Evolutionary conservation across 2,113 vertebrate species (phyloP).

Genomic region (Romanogobio albipinnatus): DNA sequence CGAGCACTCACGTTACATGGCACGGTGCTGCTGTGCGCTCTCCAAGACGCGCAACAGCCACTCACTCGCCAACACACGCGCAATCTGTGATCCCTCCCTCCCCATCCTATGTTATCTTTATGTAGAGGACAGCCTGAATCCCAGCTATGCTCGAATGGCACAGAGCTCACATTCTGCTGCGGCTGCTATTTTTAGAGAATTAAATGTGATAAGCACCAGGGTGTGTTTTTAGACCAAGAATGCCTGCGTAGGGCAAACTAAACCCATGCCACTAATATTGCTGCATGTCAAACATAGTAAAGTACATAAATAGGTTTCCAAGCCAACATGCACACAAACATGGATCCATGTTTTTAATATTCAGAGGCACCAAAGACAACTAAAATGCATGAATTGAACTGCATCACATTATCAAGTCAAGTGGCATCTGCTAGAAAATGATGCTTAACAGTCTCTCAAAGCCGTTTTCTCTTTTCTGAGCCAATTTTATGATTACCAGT

Average conservation of each 20-base stretch:
- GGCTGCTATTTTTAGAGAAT: constrained; percentile 70
- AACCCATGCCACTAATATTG: constrained; percentile 41
- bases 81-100: constrained; percentile 18
- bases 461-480: neutral
- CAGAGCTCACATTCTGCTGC: constrained; percentile 62
- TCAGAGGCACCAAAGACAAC: neutral
- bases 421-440: neutral
- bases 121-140: constrained; percentile 21
- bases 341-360: neutral
- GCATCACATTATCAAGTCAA: neutral
- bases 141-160: constrained; percentile 12
- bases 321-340: constrained; percentile 22
- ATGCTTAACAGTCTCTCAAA: neutral
- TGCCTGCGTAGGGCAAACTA: constrained; percentile 43
- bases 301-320: constrained; percentile 39
- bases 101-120: constrained; percentile 34
- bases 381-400: neutral
- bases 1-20: constrained; percentile 57
- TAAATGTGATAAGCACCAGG: constrained; percentile 67
- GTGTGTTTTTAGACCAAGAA: constrained; percentile 51
- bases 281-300: constrained; percentile 35
- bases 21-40: constrained; percentile 23
- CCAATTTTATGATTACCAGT: neutral
- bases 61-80: constrained; percentile 25
- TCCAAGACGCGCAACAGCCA: constrained; percentile 32